Evolutionary conservation across 2,797 vertebrate genomes (phyloP).

Genomic region (Acanthornis magna): DNA sequence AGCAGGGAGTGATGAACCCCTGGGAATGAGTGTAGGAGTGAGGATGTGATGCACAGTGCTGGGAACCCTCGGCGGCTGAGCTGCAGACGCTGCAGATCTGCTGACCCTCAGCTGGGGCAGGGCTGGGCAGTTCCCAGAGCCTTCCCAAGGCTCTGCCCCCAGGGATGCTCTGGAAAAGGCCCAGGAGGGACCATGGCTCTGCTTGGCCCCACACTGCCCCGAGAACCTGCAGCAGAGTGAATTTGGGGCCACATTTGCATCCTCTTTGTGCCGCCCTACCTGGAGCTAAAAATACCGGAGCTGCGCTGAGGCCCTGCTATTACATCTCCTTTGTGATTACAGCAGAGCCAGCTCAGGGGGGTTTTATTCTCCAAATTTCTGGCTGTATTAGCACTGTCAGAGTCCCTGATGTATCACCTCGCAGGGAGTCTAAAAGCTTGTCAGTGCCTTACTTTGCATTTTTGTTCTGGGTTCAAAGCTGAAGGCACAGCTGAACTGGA

Average conservation of each 20-base stretch:
- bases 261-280: not conserved
- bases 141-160: not conserved
- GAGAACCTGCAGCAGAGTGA: not conserved
- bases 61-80: fast-evolving
- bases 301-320: not conserved
- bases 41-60: not conserved
- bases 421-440: conserved; percentile 41
- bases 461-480: conserved; percentile 47
- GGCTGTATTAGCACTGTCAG: conserved; percentile 6
- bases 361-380: not conserved
- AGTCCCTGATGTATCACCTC: conserved; percentile 39
- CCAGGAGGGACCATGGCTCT: not conserved
- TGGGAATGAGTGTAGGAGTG: not conserved
- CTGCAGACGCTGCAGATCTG: not conserved
- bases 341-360: not conserved
- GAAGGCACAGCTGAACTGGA: not conserved
- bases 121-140: too few relatives aligned
- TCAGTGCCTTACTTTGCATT: conserved; percentile 48
- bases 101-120: fast-evolving
- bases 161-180: not conserved
- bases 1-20: not conserved
- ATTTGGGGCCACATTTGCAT: not conserved
- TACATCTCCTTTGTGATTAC: not conserved
- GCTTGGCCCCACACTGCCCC: not conserved
- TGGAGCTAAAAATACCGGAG: not conserved